Evolutionary conservation across 1,140 invertebrate genomes (phyloP).

Genomic region (Pogonognathellus flavescens): DNA sequence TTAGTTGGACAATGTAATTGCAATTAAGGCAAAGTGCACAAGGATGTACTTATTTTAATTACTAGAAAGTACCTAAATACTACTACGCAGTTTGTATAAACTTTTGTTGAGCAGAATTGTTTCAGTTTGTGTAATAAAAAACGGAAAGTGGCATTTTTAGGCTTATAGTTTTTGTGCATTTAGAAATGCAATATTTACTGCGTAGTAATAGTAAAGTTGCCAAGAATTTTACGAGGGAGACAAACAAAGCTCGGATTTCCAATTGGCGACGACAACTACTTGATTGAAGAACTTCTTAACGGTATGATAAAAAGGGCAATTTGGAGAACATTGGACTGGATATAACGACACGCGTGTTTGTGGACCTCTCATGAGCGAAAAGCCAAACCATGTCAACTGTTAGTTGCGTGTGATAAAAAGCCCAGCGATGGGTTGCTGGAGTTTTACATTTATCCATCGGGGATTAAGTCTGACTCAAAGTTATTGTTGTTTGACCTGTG

Average conservation of each 20-base stretch:
- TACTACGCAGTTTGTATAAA: too few relatives aligned
- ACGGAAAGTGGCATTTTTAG: too few relatives aligned
- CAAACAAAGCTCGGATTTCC: background rate
- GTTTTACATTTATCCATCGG: slow-evolving; percentile 58
- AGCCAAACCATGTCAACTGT: slow-evolving; percentile 59
- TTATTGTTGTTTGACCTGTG: slow-evolving; percentile 60
- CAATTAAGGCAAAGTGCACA: too few relatives aligned
- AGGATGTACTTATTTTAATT: too few relatives aligned
- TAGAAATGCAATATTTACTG: too few relatives aligned
- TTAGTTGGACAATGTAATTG: too few relatives aligned
- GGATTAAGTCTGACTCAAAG: slow-evolving; percentile 58
- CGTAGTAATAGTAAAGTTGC: too few relatives aligned
- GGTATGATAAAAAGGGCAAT: slow-evolving; percentile 51
- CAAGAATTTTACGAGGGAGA: background rate
- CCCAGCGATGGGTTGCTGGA: slow-evolving; percentile 49
- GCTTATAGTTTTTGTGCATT: too few relatives aligned
- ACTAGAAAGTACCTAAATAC: too few relatives aligned
- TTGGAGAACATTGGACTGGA: slow-evolving; percentile 39
- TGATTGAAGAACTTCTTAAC: background rate
- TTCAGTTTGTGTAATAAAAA: too few relatives aligned
- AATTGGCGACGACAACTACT: background rate
- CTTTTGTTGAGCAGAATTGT: too few relatives aligned
- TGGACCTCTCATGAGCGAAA: slow-evolving; percentile 52
- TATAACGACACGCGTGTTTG: slow-evolving; percentile 38
- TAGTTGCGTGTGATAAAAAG: slow-evolving; percentile 63